Conservation (phyloP, 92 coral and sea anemone species). For the Nematostella vectensis region DNA sequence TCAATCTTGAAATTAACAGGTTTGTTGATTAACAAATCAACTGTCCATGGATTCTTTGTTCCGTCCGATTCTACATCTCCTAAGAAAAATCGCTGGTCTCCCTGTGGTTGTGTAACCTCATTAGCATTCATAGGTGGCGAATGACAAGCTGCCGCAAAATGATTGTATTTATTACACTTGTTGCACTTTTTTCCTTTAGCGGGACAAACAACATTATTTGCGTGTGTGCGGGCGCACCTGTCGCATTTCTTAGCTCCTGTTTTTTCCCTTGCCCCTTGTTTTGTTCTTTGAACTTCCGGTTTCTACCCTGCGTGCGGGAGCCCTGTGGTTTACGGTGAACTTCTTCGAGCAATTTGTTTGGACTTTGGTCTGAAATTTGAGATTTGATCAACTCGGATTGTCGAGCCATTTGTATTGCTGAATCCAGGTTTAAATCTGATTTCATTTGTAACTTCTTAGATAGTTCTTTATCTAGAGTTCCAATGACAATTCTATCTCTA, state of each 20-base stretch:
- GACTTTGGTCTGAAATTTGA: neutral
- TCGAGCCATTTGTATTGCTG: neutral
- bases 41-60: neutral
- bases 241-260: neutral
- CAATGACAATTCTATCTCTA: slow-evolving; percentile 1
- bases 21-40: slow-evolving; percentile 4
- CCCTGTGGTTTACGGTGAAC: slow-evolving; percentile 1
- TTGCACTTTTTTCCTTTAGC: neutral
- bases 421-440: neutral
- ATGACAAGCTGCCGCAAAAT: neutral
- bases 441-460: no score
- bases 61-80: neutral
- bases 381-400: neutral
- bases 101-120: neutral
- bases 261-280: neutral
- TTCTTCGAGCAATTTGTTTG: neutral
- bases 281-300: neutral
- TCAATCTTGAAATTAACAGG: neutral
- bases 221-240: neutral
- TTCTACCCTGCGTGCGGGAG: neutral
- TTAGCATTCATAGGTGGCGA: neutral
- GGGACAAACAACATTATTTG: neutral
- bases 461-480: neutral
- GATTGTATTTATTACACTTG: neutral
- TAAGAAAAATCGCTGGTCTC: neutral